phyloP scores from a whole-genome alignment of 1,140 invertebrate genomes.

The Hermetia illucens region DNA sequence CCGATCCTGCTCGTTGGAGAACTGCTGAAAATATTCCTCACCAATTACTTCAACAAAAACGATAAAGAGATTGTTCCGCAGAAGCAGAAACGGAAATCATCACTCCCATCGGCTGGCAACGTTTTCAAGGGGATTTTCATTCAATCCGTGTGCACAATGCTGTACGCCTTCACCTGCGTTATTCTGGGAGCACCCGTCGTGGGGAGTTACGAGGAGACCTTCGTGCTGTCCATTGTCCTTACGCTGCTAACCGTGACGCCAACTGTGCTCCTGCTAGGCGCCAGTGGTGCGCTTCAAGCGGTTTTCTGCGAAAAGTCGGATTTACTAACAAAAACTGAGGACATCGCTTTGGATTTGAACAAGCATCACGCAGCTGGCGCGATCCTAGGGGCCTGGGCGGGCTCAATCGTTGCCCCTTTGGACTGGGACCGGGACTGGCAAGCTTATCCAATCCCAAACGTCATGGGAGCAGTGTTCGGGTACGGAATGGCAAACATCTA shows the following conservation, averaged over 20 bases:
- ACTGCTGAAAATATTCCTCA: conserved; percentile 20
- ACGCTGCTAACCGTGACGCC: conserved; percentile 25
- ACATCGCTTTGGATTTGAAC: conserved; percentile 25
- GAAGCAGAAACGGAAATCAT: conserved; percentile 23
- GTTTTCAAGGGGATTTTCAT: conserved; percentile 18
- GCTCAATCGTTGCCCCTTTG: conserved; percentile 62
- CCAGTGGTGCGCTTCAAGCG: conserved; percentile 22
- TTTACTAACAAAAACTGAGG: conserved; percentile 23
- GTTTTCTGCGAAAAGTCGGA: conserved; percentile 28
- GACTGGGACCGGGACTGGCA: conserved; percentile 80
- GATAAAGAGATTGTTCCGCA: conserved; percentile 17
- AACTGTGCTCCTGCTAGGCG: conserved; percentile 23
- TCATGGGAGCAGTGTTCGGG: conserved; percentile 44
- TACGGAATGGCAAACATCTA: conserved; percentile 34
- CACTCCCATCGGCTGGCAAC: conserved; percentile 19
- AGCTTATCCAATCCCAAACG: conserved; percentile 51
- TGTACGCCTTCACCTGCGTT: conserved; percentile 27
- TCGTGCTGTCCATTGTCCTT: conserved; percentile 23
- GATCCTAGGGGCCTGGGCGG: conserved; percentile 62
- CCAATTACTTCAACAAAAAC: conserved; percentile 18
- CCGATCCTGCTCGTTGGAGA: conserved; percentile 27
- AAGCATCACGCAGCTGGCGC: conserved; percentile 37
- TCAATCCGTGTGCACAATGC: conserved; percentile 22
- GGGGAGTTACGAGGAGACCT: conserved; percentile 27
- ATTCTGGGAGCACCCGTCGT: conserved; percentile 27